Percentiles rank a stretch among this genome's conserved stretches.
Evolutionary conservation across 2,888 invertebrate genomes (phyloP).

Genomic region (Nephrocerus scutellatus): DNA sequence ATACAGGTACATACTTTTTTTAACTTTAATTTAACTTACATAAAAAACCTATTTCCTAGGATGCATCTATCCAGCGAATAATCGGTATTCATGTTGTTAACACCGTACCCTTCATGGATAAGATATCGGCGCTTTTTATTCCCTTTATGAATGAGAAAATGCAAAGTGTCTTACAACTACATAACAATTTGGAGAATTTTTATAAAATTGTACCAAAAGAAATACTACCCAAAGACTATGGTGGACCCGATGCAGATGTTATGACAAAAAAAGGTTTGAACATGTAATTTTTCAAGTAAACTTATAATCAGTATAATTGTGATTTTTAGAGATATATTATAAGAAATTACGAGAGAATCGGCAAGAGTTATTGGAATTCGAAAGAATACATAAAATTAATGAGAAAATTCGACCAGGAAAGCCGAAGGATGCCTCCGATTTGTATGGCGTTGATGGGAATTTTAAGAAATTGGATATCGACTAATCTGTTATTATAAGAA

Average conservation of each 20-base stretch:
- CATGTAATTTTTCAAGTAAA: too few species aligned
- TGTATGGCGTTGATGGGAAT: constrained; percentile 63
- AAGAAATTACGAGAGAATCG: constrained; percentile 41
- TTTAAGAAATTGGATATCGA: constrained; percentile 68
- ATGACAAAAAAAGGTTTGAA: constrained; percentile 37
- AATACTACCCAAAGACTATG: constrained; percentile 58
- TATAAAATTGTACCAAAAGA: constrained; percentile 52
- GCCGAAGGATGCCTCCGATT: constrained; percentile 54
- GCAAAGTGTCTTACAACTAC: constrained; percentile 50
- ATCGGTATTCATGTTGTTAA: constrained; percentile 65
- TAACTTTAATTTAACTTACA: neutral
- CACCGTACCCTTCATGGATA: constrained; percentile 63
- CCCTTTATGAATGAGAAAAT: constrained; percentile 69
- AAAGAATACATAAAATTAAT: constrained; percentile 53
- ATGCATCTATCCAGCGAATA: constrained; percentile 61
- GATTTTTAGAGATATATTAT: constrained; percentile 44
- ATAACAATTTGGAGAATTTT: constrained; percentile 50
- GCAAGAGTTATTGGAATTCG: constrained; percentile 48
- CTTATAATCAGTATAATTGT: too few species aligned
- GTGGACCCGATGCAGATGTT: constrained; percentile 49
- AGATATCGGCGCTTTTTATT: constrained; percentile 59
- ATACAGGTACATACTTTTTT: constrained; percentile 51
- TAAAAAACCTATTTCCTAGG: too few species aligned
- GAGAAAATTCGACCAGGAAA: constrained; percentile 58
- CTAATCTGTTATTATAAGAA: constrained; percentile 46